Conservation (phyloP, 2,113 vertebrate genomes). For the Paracanthobrama guichenoti region DNA sequence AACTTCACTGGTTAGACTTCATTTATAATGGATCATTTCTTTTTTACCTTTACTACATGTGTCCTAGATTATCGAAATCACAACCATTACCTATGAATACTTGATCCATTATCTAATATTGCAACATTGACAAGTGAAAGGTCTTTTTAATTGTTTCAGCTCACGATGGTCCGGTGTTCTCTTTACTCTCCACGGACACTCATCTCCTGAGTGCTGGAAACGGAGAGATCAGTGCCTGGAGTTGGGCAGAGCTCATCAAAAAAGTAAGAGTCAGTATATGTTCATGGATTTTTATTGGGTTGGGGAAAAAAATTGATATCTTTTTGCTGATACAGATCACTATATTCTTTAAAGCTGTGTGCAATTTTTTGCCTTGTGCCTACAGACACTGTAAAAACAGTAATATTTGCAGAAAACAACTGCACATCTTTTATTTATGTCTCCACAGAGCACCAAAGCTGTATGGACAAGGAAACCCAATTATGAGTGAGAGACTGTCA, state of each 20-base stretch:
- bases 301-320: neutral
- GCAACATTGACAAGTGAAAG: neutral
- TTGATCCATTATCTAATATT: neutral
- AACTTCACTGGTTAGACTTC: conserved; percentile 80
- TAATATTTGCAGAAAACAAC: neutral
- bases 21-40: neutral
- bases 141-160: conserved; percentile 65
- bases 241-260: conserved; percentile 85
- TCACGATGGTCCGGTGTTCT: conserved; percentile 84
- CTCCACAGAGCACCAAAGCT: conserved; percentile 77
- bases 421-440: neutral
- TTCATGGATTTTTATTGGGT: neutral
- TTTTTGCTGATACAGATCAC: too few species aligned
- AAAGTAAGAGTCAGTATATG: conserved; percentile 71
- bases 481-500: conserved; percentile 76
- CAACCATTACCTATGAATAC: neutral
- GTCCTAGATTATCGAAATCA: neutral
- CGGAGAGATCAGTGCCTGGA: conserved; percentile 86
- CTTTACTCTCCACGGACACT: conserved; percentile 80
- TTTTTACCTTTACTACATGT: neutral
- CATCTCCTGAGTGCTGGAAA: conserved; percentile 85
- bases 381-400: neutral
- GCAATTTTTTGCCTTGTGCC: neutral
- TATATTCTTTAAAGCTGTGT: too few species aligned
- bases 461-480: conserved; percentile 80